Percentiles rank a stretch among this genome's conserved stretches.
phyloP scores from a whole-genome alignment of 1,140 invertebrate genomes.

The Drosophila nebulosa region DNA sequence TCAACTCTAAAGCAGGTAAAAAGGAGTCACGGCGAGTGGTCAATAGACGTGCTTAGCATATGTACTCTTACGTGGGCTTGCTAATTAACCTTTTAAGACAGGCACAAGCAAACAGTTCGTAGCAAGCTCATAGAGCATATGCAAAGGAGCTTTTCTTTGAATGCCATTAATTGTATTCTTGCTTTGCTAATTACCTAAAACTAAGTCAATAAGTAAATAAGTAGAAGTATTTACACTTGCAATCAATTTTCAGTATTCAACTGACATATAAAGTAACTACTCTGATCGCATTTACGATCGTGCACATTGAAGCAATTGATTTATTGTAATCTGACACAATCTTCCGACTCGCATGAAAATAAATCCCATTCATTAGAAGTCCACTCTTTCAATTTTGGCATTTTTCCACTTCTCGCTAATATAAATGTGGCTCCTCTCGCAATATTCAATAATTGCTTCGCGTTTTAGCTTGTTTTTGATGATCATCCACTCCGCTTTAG shows the following conservation, averaged over 20 bases:
- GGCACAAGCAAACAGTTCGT: no score
- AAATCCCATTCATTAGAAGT: neutral
- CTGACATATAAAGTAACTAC: neutral
- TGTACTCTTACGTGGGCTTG: no score
- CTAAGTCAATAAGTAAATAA: no score
- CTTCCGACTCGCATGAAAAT: neutral
- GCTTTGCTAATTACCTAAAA: no score
- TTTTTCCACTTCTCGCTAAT: neutral
- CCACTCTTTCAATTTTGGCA: neutral
- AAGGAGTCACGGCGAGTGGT: neutral
- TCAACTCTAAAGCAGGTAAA: constrained; percentile 12
- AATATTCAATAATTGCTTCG: neutral
- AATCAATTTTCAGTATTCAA: neutral
- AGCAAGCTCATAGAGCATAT: no score
- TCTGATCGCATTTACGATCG: neutral
- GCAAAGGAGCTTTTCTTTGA: no score
- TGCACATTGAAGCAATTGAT: neutral
- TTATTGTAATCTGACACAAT: neutral
- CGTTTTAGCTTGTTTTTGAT: neutral
- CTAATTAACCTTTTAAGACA: no score
- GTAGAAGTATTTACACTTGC: neutral
- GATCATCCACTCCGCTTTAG: neutral
- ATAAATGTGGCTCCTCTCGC: neutral
- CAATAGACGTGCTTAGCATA: neutral
- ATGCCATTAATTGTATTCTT: no score